Percentiles rank a stretch among this genome's conserved stretches.
These are phyloP conservation scores for Caenorhabditis imperialis DNA, from an alignment of 2,888 invertebrate genomes.

Conservation along the genomic window DNA sequence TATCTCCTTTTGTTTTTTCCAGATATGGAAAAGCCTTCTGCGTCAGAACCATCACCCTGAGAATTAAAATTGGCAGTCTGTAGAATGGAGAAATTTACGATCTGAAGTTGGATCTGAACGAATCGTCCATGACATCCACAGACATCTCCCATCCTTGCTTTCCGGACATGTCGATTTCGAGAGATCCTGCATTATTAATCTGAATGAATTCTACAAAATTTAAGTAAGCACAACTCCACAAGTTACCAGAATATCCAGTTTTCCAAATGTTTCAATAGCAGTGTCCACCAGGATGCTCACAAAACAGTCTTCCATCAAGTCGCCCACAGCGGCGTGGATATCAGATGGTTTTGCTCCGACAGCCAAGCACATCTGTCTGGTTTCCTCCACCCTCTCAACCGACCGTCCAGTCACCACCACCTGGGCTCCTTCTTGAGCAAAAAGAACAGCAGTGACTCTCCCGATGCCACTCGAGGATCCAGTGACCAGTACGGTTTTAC, in stretches of 20 bases:
- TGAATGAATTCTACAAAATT: too few species aligned
- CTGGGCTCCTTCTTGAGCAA: constrained; percentile 54
- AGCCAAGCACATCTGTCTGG: constrained; percentile 24
- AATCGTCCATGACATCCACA: constrained; percentile 53
- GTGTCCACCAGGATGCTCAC: constrained; percentile 31
- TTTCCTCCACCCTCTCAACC: constrained; percentile 43
- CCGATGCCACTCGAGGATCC: constrained; percentile 65
- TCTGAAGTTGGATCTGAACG: constrained; percentile 47
- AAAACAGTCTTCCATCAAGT: constrained; percentile 45
- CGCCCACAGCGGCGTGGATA: constrained; percentile 44
- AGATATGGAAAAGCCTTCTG: constrained; percentile 88
- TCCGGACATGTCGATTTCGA: constrained; percentile 46
- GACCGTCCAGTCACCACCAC: constrained; percentile 60
- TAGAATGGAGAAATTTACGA: constrained; percentile 17
- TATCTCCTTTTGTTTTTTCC: constrained; percentile 86
- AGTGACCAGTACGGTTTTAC: constrained; percentile 47
- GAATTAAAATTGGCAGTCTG: constrained; percentile 4
- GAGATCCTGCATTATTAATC: constrained; percentile 59
- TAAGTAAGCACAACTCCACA: too few species aligned
- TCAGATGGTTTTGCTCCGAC: constrained; percentile 36
- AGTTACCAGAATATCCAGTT: constrained; percentile 54
- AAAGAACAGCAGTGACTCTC: constrained; percentile 51
- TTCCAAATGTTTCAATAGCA: constrained; percentile 45
- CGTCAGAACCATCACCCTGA: constrained; percentile 82
- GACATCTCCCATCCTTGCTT: constrained; percentile 56